A percentile compares a stretch with the other conserved stretches of the same genome.
phyloP scores from a whole-genome alignment of 2,113 vertebrate genomes.

The Otolemur garnettii region DNA sequence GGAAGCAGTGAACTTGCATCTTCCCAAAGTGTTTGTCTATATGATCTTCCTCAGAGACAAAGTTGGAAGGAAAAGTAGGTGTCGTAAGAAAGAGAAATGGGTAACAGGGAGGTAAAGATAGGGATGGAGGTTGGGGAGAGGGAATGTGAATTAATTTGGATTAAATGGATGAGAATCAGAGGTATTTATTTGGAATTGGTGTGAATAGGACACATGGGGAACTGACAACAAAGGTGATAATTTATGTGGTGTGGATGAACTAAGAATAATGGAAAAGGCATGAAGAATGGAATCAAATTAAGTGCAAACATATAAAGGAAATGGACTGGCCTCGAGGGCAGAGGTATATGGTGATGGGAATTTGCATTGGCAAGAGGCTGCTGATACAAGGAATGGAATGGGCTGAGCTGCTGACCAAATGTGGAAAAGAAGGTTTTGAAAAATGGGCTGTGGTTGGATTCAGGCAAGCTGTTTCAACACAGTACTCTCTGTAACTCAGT shows the following conservation, averaged over 20 bases:
- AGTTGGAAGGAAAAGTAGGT: slow-evolving; percentile 73
- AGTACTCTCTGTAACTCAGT: slow-evolving; percentile 43
- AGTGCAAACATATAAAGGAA: slow-evolving; percentile 70
- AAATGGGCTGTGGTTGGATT: slow-evolving; percentile 53
- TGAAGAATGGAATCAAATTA: slow-evolving; percentile 71
- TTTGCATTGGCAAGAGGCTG: background rate
- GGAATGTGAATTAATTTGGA: slow-evolving; percentile 84
- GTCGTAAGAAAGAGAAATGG: slow-evolving; percentile 67
- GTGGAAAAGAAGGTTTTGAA: slow-evolving; percentile 52
- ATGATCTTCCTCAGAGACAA: slow-evolving; percentile 77
- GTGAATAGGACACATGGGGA: slow-evolving; percentile 82
- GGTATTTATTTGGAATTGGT: slow-evolving; percentile 87
- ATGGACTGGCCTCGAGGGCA: slow-evolving; percentile 63
- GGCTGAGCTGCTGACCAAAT: slow-evolving; percentile 50
- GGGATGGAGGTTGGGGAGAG: slow-evolving; percentile 31
- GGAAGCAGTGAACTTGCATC: background rate
- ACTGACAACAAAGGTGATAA: slow-evolving; percentile 83
- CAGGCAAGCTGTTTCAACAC: slow-evolving; percentile 57
- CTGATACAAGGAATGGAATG: background rate
- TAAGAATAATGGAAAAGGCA: slow-evolving; percentile 80
- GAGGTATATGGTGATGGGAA: slow-evolving; percentile 52
- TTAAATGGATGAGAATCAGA: slow-evolving; percentile 86
- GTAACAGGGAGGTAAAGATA: background rate
- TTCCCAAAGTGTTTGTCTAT: slow-evolving; percentile 63
- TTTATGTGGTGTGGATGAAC: slow-evolving; percentile 84